Percentiles rank a stretch among this genome's conserved stretches.
Conservation (phyloP, 2,888 invertebrate species). For the Spodoptera littoralis region DNA sequence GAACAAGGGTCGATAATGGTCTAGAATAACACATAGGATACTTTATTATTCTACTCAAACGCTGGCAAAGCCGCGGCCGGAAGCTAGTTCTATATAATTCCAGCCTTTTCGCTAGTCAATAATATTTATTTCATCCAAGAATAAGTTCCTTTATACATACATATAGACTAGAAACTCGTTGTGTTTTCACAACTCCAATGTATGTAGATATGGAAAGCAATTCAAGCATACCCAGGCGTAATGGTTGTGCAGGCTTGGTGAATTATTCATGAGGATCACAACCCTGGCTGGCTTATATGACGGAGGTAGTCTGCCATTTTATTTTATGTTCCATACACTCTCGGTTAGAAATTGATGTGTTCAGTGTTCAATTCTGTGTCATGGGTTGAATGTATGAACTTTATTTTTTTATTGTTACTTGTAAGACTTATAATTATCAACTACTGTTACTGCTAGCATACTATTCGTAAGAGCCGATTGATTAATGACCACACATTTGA, state of each 20-base stretch:
- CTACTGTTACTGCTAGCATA: no score
- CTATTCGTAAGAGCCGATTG: no score
- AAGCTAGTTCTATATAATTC: no score
- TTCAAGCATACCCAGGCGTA: constrained; percentile 38
- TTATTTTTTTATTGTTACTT: constrained; percentile 1
- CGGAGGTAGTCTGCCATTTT: constrained; percentile 16
- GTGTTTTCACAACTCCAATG: constrained; percentile 17
- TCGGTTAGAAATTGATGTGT: constrained; percentile 49
- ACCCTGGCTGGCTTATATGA: constrained; percentile 28
- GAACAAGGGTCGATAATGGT: no score
- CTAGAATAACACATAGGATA: no score
- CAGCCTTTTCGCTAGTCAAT: no score
- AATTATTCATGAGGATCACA: constrained; percentile 48
- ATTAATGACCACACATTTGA: no score
- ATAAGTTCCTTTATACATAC: no score
- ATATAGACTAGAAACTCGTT: constrained; percentile 3
- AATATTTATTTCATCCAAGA: no score
- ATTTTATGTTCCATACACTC: constrained; percentile 49
- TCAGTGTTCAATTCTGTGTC: constrained; percentile 38
- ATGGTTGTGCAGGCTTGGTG: constrained; percentile 43
- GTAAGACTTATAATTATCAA: no score
- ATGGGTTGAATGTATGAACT: constrained; percentile 22
- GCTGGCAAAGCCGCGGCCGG: no score
- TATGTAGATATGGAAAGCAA: constrained; percentile 33
- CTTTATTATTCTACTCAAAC: no score